Evolutionary conservation across 2,797 vertebrate genomes (phyloP), one percentile per base, ranked within the genome.

Genomic region (Triplophysa yarkandensis): DNA sequence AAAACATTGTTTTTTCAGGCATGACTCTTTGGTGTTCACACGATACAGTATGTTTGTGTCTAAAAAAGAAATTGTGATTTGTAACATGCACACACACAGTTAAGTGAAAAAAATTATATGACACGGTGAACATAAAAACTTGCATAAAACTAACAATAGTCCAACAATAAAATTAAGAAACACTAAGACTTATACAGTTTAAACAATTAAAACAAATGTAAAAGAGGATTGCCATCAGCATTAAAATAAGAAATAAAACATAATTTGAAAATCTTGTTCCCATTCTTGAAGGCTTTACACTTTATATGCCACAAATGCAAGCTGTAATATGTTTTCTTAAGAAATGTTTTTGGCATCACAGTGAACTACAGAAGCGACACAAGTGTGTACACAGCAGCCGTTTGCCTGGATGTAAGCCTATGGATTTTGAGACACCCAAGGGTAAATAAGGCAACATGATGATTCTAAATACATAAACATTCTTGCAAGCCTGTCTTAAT

Each of bases 1-100:
- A 14, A 13, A 44, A 32, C 36, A 9, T 39, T 28, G 16, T 71
- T 54, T 11, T 67, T 60, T 10, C 61, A 7, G 48, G 30, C 14
- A 17, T 28, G 39, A 13, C 30, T 82, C 77, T 82, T 82, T 82
- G 81, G 81, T 55, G 34, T 25, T 52, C 46, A 30, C n/a, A 63
- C 14, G 19, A 30, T 52, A 21, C 17, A 48, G 43, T 44, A n/a
- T 72, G 2, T 19, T 50, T 50, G 68, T 55, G 43, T 57, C 23
- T 25, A 58, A 66, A n/a, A 68, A 4, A 23, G 60, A 28, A 39
- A 16, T 16, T 23, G n/a, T 43, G n/a, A 55, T 17, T 32, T 44
- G 48, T 23, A n/a, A 71, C 41, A 27, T 55, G 36, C 41, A 46
- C 19, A 25, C 19, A 25, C 1, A 23, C 1, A 13, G 19, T 43